Conservation (phyloP, 2,888 invertebrate genomes). For the Eurytoma californica region DNA sequence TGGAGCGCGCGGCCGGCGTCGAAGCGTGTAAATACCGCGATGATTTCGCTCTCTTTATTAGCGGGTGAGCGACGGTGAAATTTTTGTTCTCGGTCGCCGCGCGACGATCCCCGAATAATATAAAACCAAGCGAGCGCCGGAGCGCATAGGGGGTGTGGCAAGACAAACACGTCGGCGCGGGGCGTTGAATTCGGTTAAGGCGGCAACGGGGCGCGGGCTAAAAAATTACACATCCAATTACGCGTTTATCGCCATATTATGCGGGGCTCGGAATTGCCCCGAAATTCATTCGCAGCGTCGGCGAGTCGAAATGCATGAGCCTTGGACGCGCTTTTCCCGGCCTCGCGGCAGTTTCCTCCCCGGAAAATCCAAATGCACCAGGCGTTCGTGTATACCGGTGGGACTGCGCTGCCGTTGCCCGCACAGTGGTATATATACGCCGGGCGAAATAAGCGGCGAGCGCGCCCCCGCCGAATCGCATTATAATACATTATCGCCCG, state of each 20-base stretch:
- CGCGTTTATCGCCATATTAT: background rate
- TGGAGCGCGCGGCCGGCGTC: background rate
- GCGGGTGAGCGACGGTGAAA: background rate
- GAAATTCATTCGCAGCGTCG: constrained; percentile 10
- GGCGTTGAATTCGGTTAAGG: constrained; percentile 2
- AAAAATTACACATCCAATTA: constrained; percentile 23
- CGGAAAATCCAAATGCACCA: constrained; percentile 22
- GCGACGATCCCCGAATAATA: background rate
- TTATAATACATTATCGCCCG: constrained; percentile 12
- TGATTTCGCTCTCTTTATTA: background rate
- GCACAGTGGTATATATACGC: background rate
- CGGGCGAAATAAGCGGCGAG: background rate
- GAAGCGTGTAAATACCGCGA: constrained; percentile 17
- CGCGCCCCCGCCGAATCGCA: background rate
- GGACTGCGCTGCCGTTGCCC: background rate
- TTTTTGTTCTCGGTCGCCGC: background rate
- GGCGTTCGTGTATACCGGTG: background rate
- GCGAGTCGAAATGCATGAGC: background rate
- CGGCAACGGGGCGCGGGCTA: background rate
- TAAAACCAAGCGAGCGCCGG: background rate
- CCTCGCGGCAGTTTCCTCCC: background rate
- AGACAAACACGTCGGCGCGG: background rate
- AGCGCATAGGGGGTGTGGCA: background rate
- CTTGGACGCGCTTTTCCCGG: background rate
- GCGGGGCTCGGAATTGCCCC: background rate